phyloP scores from a whole-genome alignment of 2,113 vertebrate genomes.

The Ailurus styani region DNA sequence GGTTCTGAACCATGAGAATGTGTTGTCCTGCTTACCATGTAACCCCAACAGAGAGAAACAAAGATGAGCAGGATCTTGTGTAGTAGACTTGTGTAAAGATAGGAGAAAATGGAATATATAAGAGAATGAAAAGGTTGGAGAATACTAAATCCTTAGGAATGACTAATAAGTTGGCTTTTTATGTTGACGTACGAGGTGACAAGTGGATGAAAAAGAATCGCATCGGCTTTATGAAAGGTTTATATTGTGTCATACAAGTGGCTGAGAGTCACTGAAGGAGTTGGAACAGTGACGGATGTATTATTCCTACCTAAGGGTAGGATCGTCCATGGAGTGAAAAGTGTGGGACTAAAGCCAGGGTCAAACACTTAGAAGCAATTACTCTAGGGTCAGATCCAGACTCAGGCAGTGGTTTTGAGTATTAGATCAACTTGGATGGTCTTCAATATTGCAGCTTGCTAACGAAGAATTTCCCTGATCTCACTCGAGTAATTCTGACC shows the following conservation, averaged over 20 bases:
- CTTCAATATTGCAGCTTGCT: not conserved
- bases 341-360: not conserved
- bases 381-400: not conserved
- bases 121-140: not conserved
- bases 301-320: not conserved
- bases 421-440: accelerated
- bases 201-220: not conserved
- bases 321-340: not conserved
- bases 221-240: not conserved
- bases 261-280: not conserved
- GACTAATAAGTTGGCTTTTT: not conserved
- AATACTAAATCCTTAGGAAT: not conserved
- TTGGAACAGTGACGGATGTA: not conserved
- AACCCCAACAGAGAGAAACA: not conserved
- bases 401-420: not conserved
- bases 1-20: not conserved
- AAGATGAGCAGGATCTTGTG: not conserved
- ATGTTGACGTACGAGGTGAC: not conserved
- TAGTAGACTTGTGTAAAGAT: not conserved
- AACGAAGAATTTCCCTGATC: not conserved
- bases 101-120: not conserved
- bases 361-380: not conserved
- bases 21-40: not conserved
- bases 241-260: not conserved
- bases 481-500: not conserved